Percentiles rank a stretch among this genome's conserved stretches.
Evolutionary conservation across 1,140 invertebrate species (phyloP).

Genomic region (Acromyrmex heyeri): DNA sequence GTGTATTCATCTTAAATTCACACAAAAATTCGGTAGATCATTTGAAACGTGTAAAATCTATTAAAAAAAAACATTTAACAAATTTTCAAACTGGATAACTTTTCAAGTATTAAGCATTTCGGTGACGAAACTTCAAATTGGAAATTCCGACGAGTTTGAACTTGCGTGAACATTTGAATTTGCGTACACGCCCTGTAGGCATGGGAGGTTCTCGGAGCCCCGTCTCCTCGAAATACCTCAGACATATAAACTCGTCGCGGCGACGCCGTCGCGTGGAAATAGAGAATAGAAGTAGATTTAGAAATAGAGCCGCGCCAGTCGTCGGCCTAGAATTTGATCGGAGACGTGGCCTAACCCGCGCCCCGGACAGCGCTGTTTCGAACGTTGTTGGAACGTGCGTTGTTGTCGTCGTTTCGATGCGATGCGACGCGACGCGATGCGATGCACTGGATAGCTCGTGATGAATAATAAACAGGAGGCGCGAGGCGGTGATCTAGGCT

Average conservation of each 20-base stretch:
- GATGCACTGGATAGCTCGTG: constrained; percentile 8
- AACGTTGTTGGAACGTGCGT: constrained; percentile 50
- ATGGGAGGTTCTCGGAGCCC: not conserved
- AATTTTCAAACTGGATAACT: too few relatives aligned
- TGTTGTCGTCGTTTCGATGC: constrained; percentile 45
- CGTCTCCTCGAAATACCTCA: constrained; percentile 83
- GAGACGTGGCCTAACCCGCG: constrained; percentile 61
- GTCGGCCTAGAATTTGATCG: constrained; percentile 82
- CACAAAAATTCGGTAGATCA: too few relatives aligned
- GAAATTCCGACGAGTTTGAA: constrained; percentile 1
- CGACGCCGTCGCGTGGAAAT: constrained; percentile 81
- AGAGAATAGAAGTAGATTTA: constrained; percentile 85
- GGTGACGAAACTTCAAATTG: not conserved
- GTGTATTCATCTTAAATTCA: too few relatives aligned
- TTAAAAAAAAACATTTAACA: too few relatives aligned
- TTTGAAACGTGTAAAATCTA: too few relatives aligned
- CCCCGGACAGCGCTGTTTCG: constrained; percentile 66
- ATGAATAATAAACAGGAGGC: constrained; percentile 58
- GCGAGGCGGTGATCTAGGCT: constrained; percentile 17
- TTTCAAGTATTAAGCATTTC: not conserved
- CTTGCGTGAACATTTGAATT: not conserved
- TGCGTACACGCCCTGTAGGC: not conserved
- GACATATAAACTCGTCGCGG: constrained; percentile 84
- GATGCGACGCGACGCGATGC: constrained; percentile 11
- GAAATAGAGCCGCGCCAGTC: constrained; percentile 84